Evolutionary conservation across 2,888 invertebrate species (phyloP).

Genomic region (Eutolmus rufibarbis): DNA sequence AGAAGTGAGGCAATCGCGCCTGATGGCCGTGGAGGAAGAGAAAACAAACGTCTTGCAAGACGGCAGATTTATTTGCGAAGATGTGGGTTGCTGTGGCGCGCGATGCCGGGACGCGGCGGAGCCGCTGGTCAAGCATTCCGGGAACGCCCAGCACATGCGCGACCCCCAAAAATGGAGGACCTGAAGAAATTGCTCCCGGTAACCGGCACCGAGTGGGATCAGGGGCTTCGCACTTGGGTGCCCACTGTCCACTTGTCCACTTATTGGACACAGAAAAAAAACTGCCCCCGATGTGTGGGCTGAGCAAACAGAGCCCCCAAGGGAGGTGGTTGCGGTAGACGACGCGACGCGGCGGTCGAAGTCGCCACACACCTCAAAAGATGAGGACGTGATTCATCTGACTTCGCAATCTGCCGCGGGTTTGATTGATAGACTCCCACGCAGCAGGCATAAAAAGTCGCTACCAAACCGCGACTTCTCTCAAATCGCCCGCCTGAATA

Average conservation of each 20-base stretch:
- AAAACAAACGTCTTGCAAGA: background rate
- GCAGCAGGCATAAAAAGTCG: background rate
- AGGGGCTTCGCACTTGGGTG: background rate
- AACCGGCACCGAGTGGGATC: background rate
- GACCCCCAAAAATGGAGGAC: background rate
- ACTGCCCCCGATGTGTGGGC: background rate
- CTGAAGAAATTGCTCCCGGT: background rate
- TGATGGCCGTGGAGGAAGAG: background rate
- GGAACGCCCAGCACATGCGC: background rate
- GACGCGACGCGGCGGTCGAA: background rate
- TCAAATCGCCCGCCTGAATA: background rate
- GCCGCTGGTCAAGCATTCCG: background rate
- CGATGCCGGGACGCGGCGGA: background rate
- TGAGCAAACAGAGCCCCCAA: background rate
- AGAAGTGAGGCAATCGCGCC: background rate
- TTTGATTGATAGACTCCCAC: background rate
- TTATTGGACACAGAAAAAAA: background rate
- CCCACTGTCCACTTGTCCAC: background rate
- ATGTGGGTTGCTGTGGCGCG: background rate
- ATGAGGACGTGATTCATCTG: background rate
- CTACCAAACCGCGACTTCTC: background rate
- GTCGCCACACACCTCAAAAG: background rate
- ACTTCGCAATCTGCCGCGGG: background rate
- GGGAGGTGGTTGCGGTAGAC: background rate
- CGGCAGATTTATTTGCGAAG: background rate